A percentile compares a stretch with the other conserved stretches of the same genome.
phyloP scores from a whole-genome alignment of 2,797 vertebrate species.

The Enteromius fasciolatus region DNA sequence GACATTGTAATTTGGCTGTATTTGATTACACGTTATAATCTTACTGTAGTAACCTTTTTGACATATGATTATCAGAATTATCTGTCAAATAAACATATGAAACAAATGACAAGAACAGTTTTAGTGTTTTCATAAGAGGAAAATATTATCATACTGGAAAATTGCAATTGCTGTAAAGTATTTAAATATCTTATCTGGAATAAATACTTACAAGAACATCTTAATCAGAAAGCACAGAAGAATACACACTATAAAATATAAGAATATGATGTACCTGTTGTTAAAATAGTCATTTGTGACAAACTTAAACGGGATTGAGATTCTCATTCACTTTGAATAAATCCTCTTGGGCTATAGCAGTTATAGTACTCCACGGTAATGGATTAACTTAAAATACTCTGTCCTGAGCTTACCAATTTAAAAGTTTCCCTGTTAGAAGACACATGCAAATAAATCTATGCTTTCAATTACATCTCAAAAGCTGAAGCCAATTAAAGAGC shows the following conservation, averaged over 20 bases:
- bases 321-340: slow-evolving; percentile 5
- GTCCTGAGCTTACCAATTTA: slow-evolving; percentile 28
- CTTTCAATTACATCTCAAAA: slow-evolving; percentile 61
- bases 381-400: slow-evolving; percentile 9
- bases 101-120: background rate
- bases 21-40: background rate
- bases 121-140: background rate
- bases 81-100: background rate
- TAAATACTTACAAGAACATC: background rate
- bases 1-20: background rate
- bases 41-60: background rate
- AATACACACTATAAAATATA: slow-evolving; percentile 5
- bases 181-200: background rate
- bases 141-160: background rate
- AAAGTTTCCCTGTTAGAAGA: slow-evolving; percentile 26
- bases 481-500: slow-evolving; percentile 69
- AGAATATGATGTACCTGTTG: background rate
- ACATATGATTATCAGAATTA: background rate
- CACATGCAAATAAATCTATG: slow-evolving; percentile 50
- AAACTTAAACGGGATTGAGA: slow-evolving; percentile 8
- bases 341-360: background rate
- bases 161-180: background rate
- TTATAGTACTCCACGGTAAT: background rate
- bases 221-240: background rate
- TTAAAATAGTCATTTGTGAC: background rate